Percentiles rank a stretch among this genome's conserved stretches.
Conservation (phyloP, 2,113 vertebrate genomes). For the Triplophysa rosa region DNA sequence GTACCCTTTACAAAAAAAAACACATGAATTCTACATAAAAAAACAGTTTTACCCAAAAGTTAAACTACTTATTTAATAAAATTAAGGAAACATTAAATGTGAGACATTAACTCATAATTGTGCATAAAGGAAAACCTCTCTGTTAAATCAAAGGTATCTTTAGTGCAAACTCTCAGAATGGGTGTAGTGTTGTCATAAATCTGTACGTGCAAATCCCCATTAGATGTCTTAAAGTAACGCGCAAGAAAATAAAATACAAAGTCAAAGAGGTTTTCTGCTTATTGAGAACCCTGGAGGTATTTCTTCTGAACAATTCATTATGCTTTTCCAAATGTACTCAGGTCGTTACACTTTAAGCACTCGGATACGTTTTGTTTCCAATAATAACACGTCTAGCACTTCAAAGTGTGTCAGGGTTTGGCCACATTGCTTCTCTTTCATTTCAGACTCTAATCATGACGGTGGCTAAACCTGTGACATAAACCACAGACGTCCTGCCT, state of each 20-base stretch:
- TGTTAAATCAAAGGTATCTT: background rate
- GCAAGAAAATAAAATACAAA: background rate
- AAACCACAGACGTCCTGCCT: conserved; percentile 20
- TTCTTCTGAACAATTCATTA: background rate
- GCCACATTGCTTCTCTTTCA: background rate
- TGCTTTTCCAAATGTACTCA: background rate
- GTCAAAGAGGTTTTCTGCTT: background rate
- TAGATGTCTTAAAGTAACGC: background rate
- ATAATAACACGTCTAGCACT: background rate
- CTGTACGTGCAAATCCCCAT: background rate
- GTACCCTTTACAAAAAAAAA: no score
- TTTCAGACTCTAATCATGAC: background rate
- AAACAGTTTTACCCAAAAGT: background rate
- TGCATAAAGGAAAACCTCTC: background rate
- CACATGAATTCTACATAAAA: no score
- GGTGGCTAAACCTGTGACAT: background rate
- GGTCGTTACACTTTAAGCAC: background rate
- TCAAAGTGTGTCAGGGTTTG: conserved; percentile 1
- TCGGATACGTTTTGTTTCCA: background rate
- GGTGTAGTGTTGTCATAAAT: background rate
- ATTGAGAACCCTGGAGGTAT: background rate
- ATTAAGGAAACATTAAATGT: background rate
- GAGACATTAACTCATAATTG: background rate
- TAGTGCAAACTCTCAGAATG: background rate
- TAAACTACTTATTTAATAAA: background rate